These are phyloP conservation scores for Lasioglossum baleicum DNA, from an alignment of 1,140 invertebrate genomes.

Conservation along the genomic window DNA sequence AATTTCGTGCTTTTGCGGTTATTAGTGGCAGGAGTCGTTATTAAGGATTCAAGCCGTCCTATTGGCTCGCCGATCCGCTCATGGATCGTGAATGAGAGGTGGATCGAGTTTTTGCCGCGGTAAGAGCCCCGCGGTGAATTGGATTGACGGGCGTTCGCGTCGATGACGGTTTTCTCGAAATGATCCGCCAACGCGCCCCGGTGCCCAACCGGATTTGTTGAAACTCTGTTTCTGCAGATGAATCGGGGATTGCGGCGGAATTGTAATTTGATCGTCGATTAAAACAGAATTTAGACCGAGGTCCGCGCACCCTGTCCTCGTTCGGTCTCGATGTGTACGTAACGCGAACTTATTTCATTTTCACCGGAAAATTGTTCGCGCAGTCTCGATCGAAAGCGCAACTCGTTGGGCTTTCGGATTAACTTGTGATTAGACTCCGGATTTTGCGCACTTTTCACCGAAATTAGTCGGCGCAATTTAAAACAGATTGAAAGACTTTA, in stretches of 20 bases:
- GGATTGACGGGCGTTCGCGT: background rate
- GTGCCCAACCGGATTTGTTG: background rate
- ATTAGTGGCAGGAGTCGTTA: slow-evolving; percentile 35
- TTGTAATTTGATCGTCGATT: slow-evolving; percentile 6
- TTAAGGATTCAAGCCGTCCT: slow-evolving; percentile 36
- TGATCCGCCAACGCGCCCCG: background rate
- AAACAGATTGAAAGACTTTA: too few species aligned
- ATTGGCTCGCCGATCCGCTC: slow-evolving; percentile 12
- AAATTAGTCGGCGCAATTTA: too few species aligned
- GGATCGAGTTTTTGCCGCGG: slow-evolving; percentile 13
- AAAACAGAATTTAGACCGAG: background rate
- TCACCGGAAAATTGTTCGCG: background rate
- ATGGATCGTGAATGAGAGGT: slow-evolving; percentile 25
- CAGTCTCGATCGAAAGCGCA: background rate
- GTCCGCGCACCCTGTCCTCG: too few species aligned
- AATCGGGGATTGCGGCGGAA: background rate
- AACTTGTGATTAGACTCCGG: too few species aligned
- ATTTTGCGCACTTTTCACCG: too few species aligned
- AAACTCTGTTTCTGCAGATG: background rate
- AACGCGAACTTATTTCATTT: background rate
- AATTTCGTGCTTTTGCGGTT: slow-evolving; percentile 47
- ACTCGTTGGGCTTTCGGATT: background rate
- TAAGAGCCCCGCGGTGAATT: slow-evolving; percentile 1
- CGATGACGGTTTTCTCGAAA: slow-evolving; percentile 12
- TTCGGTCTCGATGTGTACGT: background rate